Evolutionary conservation across 2,797 vertebrate species (phyloP), one percentile per base, ranked within the genome.

Genomic region (Hypotaenidia okinawae): DNA sequence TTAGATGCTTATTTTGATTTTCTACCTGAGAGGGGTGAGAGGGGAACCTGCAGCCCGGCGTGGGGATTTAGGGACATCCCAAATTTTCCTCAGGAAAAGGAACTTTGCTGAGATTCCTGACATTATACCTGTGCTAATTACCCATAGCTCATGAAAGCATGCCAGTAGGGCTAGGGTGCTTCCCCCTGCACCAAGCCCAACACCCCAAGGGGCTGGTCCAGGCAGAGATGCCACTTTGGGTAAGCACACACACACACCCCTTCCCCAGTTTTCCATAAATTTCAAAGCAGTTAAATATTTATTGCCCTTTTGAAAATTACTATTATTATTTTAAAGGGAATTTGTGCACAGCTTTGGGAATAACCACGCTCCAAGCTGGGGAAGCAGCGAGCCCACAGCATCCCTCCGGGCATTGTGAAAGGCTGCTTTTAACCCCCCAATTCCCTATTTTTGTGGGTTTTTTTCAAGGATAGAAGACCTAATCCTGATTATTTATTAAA

Each of bases 341-440:
- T 6, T 32, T 7, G 6, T 6, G 51, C 37, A 73, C 75, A 79
- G 22, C 33, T 30, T 66, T 0, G 0, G 16, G 28, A 76, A 64
- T 17, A 9, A 22, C 2, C 1, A 1, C 17, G 32, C 25, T 57
- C 9, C 1, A 16, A 45, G 68, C 7, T 0, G 6, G 9, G 21
- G 19, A 39, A 35, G 67, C 3, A 3, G 0, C 0, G 39, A 39
- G 30, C 14, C 13, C 0, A 0, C 30, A 70, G 5, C 30, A 30
- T 30, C 15, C 5, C 23, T 33, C 43, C 0, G 0, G 1, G 4
- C 13, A 3, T 32, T 25, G 19, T 5, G 3, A 27, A 55, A 59
- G 13, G 25, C 17, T 37, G 4, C 7, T 8, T 62, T 16, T 16
- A n/a, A 61, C 41, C 10, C 15, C 0, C 0, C 5, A 6, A 10